Evolutionary conservation across 2,797 vertebrate genomes (phyloP).

Genomic region (Vultur gryphus): DNA sequence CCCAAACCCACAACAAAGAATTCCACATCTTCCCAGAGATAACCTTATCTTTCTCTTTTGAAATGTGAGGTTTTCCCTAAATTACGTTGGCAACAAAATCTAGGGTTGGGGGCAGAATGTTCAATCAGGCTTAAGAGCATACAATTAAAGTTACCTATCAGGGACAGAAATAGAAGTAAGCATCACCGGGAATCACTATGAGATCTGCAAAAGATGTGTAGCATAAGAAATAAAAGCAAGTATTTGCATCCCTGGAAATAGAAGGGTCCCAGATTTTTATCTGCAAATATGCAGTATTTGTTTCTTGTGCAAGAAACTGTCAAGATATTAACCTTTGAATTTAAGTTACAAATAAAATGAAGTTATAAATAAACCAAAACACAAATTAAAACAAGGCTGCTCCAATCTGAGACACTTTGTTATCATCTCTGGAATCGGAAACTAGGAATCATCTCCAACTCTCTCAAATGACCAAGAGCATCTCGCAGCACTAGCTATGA

Average conservation of each 20-base stretch:
- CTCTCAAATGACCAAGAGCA: neutral
- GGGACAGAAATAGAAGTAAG: neutral
- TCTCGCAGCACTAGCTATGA: accelerated
- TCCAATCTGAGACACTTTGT: neutral
- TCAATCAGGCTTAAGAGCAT: neutral
- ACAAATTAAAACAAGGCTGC: neutral
- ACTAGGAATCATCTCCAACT: accelerated
- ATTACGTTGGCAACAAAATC: neutral
- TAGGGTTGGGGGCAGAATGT: neutral
- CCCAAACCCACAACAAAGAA: conserved; percentile 39
- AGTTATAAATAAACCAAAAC: neutral
- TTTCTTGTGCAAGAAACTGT: neutral
- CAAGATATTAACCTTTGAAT: neutral
- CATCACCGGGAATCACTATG: neutral
- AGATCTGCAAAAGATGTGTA: neutral
- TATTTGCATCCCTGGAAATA: neutral
- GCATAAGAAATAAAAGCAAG: neutral
- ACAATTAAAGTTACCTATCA: neutral
- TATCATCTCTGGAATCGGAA: neutral
- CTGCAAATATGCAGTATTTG: neutral
- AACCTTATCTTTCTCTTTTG: conserved; percentile 33
- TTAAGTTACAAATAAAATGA: neutral
- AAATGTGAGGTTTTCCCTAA: conserved; percentile 8
- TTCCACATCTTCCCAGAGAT: conserved; percentile 31
- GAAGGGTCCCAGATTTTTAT: neutral